Conservation (phyloP, 2,113 vertebrate genomes). For the Amia ocellicauda region DNA sequence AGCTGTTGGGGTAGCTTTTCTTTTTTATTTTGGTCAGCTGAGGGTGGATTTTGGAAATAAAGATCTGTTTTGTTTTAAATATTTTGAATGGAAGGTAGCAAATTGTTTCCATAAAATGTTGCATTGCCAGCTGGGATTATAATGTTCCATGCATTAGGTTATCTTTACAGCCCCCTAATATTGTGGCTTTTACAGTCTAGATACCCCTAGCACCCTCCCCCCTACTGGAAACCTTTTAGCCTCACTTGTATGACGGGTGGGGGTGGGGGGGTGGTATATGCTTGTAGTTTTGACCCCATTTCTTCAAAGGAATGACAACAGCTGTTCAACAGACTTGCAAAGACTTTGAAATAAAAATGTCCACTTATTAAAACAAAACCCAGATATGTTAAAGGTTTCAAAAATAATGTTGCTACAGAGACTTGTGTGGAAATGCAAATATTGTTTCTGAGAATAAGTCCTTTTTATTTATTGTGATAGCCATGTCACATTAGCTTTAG, state of each 20-base stretch:
- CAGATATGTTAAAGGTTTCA: not conserved
- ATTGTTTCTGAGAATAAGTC: not conserved
- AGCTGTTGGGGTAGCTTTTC: too few relatives aligned
- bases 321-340: constrained; percentile 1
- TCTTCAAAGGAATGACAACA: constrained; percentile 2
- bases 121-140: too few relatives aligned
- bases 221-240: too few relatives aligned
- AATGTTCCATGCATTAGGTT: too few relatives aligned
- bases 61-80: not conserved
- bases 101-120: too few relatives aligned
- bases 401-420: not conserved
- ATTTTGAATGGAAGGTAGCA: not conserved
- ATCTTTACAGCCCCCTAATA: too few relatives aligned
- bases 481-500: not conserved
- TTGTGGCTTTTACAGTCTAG: too few relatives aligned
- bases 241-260: too few relatives aligned
- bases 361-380: constrained; percentile 10
- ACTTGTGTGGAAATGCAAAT: not conserved
- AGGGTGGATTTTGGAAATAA: too few relatives aligned
- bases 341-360: constrained; percentile 3
- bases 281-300: not conserved
- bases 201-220: too few relatives aligned
- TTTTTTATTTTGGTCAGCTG: too few relatives aligned
- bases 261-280: not conserved
- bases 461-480: not conserved